Base-by-base conservation (phyloP, 2,888 invertebrate species). In the Cyrtodaria siliqua region DNA sequence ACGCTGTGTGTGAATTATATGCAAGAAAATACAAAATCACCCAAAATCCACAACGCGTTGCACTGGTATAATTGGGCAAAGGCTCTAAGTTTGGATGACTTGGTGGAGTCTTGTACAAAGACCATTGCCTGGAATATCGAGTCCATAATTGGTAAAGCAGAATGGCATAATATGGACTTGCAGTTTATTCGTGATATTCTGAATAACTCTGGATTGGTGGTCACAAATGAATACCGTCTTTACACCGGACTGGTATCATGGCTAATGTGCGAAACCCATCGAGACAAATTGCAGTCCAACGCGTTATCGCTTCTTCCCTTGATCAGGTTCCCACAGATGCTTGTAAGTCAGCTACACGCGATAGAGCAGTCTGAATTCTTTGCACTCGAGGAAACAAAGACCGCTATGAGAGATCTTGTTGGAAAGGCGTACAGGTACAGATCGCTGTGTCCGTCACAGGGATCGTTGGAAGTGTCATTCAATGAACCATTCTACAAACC, bases 31-130 rank as follows among this genome's bases (percentile, higher is more conserved):
- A 87, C 91, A 12, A 82, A 86, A 61, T 91, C 92, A 0, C 93
- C 92, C 0, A 86, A 89, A 29, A 89, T 92, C 2, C 76, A 82
- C 24, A 93, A 92, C 64, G 92, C 92, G n/a, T 79, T 92, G 47
- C 84, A 82, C 62, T 92, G 93, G 93, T 92, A 93, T 78, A 87
- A 92, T 3, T 92, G 92, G 92, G 91, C 93, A 1, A 93, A 93
- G 70, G 91, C 91, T n/a, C 83, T 93, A 9, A 82, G 90, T 66
- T 80, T 93, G 66, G 82, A 82, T 0, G 86, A 85, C 14, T 86
- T 93, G 44, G 85, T 89, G 1, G 83, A 86, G 50, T 89, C 90
- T 26, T 93, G 93, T 78, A 87, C 90, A 14, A 88, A 90, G 62
- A 93, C 93, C 14, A 91, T 93, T 16, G 90, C 92, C 3, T 93